Evolutionary conservation across 1,140 invertebrate species (phyloP), one percentile per base, ranked within the genome.

Genomic region (Ceratina australensis): DNA sequence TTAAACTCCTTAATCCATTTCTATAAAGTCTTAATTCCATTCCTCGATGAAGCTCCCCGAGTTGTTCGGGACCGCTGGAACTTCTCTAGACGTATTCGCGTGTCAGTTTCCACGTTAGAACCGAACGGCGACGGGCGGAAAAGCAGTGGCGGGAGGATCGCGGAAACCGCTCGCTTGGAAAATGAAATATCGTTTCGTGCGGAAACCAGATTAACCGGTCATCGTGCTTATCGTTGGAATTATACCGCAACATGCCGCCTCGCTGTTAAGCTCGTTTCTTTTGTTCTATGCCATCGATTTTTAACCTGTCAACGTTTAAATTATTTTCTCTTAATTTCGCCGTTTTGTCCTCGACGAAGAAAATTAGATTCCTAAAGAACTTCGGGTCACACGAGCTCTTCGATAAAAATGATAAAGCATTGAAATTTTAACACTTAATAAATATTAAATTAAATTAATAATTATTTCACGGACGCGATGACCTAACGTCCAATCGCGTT

Each of bases 1-100:
- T 85, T 85, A 85, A 85, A 85, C 83, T 85, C 82, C 80, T 82
- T 85, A 79, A 85, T 85, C 84, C 84, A 81, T 85, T 85, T 85
- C 84, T 82, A 85, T 85, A 84, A 85, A 76, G 84, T 81, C 76
- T 85, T 84, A 85, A 85, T 80, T 84, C 80, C 76, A 67, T 79
- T 82, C 80, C 76, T 72, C 63, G 28, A 73, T 75, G 81, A 85
- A 84, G 68, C 65, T 77, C 42, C 26, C 22, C 22, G 71, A 69
- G 80, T 83, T 83, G 49, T 73, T 56, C 57, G 72, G 57, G 69
- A 12, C 0, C n/a, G 54, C 10, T 47, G 68, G 74, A 83, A 78
- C 69, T 85, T 81, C 47, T 20, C 18, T 69, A 71, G 66, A 66
- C 77, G 78, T 72, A 77, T 72, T 85, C 82, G 83, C 82, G 80